A percentile compares a stretch with the other conserved stretches of the same genome.
Evolutionary conservation across 2,797 vertebrate genomes (phyloP).

Genomic region (Florisuga fusca): DNA sequence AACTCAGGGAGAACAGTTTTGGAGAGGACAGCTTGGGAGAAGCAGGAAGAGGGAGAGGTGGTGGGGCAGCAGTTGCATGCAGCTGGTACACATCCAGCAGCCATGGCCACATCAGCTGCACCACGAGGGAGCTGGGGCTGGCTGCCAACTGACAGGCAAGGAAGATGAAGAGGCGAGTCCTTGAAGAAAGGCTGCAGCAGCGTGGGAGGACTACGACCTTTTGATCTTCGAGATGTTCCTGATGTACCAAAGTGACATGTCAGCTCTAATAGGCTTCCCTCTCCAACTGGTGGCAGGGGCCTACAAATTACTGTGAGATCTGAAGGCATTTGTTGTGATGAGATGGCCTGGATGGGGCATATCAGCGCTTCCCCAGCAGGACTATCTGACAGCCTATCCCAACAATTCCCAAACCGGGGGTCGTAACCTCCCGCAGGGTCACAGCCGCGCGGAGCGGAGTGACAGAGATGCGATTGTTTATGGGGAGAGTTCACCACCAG

Average conservation of each 20-base stretch:
- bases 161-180: neutral
- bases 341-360: conserved; percentile 7
- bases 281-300: conserved; percentile 3
- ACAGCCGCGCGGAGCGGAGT: conserved; percentile 22
- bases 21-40: neutral
- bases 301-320: conserved; percentile 67
- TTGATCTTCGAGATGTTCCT: conserved; percentile 54
- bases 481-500: conserved; percentile 35
- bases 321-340: conserved; percentile 66
- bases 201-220: conserved; percentile 69
- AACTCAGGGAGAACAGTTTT: rapidly evolving
- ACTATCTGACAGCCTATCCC: conserved; percentile 16
- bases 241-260: conserved; percentile 62
- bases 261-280: conserved; percentile 59
- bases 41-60: neutral
- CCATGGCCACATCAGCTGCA: neutral
- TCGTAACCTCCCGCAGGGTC: conserved; percentile 59
- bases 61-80: neutral
- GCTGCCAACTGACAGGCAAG: neutral
- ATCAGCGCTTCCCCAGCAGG: neutral
- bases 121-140: neutral
- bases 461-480: conserved; percentile 61
- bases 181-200: conserved; percentile 16
- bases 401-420: neutral
- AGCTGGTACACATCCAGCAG: conserved; percentile 2